These are phyloP conservation scores for Leptarthrus brevirostris DNA, from an alignment of 2,888 invertebrate species.

Conservation along the genomic window DNA sequence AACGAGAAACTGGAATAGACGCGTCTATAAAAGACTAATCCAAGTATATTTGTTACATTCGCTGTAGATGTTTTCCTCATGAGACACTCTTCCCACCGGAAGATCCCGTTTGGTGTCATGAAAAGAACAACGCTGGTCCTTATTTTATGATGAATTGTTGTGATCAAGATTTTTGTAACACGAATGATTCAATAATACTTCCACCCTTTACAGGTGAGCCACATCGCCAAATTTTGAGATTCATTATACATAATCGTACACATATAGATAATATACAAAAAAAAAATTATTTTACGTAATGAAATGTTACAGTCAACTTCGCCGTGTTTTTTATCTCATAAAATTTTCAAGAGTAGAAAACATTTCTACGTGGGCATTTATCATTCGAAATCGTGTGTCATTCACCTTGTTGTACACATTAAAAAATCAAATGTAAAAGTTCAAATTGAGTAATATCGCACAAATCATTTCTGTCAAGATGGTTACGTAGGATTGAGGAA, in stretches of 20 bases:
- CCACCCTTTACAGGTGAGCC: constrained; percentile 65
- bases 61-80: constrained; percentile 73
- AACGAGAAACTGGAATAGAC: background rate
- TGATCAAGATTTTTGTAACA: constrained; percentile 77
- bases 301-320: constrained; percentile 35
- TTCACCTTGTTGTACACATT: constrained; percentile 16
- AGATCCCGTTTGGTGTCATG: constrained; percentile 73
- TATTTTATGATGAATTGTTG: constrained; percentile 72
- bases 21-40: background rate
- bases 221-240: constrained; percentile 14
- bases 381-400: constrained; percentile 25
- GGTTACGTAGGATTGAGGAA: background rate
- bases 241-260: background rate
- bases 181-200: constrained; percentile 63
- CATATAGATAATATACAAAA: background rate
- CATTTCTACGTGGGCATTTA: constrained; percentile 15
- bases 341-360: background rate
- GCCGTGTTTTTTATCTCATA: constrained; percentile 29
- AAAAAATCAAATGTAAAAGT: constrained; percentile 1
- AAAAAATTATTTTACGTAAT: background rate
- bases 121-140: constrained; percentile 63
- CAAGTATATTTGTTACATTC: constrained; percentile 21
- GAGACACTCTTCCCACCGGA: constrained; percentile 72
- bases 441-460: constrained; percentile 6
- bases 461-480: background rate